A percentile compares a stretch with the other conserved stretches of the same genome.
Conservation (phyloP, 2,113 vertebrate genomes). For the Saccopteryx leptura region DNA sequence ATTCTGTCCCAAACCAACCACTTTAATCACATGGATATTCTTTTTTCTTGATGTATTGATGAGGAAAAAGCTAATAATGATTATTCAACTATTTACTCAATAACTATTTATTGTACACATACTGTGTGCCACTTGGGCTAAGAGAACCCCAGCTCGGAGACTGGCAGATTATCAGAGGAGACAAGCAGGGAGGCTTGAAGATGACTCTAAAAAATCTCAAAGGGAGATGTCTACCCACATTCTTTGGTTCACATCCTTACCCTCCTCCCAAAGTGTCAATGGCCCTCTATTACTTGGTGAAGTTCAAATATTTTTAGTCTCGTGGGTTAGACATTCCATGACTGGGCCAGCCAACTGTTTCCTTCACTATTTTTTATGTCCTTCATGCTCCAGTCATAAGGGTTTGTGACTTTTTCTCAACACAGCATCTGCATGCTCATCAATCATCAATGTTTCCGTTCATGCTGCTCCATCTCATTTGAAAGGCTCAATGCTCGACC, state of each 20-base stretch:
- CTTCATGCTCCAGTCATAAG: background rate
- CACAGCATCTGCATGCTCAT: background rate
- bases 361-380: background rate
- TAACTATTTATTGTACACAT: constrained; percentile 16
- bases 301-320: background rate
- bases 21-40: background rate
- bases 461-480: background rate
- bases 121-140: background rate
- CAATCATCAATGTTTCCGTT: background rate
- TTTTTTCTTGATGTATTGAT: background rate
- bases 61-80: constrained; percentile 9
- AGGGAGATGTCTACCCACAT: background rate
- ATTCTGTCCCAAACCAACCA: background rate
- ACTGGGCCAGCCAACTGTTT: no score
- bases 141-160: background rate
- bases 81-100: constrained; percentile 40
- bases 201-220: background rate
- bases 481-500: background rate
- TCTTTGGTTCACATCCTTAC: rapidly evolving
- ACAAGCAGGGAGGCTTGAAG: background rate
- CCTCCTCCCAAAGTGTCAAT: background rate
- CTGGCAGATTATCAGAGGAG: background rate
- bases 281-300: background rate
- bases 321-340: background rate
- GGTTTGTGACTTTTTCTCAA: background rate